Conservation (phyloP, 1,140 invertebrate species). For the Chlorops oryzae region DNA sequence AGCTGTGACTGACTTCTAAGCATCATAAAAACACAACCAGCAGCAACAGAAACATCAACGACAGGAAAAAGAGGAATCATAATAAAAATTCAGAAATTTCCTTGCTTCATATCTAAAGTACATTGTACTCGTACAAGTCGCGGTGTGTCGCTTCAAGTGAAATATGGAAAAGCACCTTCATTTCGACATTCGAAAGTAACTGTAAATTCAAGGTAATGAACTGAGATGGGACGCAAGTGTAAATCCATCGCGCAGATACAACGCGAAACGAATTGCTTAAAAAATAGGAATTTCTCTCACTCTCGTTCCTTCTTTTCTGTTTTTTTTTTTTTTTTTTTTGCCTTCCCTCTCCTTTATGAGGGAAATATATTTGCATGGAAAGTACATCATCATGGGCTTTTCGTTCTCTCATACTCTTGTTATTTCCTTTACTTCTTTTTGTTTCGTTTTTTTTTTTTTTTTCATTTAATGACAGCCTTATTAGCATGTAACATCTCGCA, state of each 20-base stretch:
- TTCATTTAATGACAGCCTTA: too few species aligned
- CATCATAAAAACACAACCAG: too few species aligned
- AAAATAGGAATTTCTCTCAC: background rate
- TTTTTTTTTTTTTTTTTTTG: background rate
- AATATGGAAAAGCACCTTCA: too few species aligned
- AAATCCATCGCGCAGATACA: background rate
- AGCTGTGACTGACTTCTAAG: too few species aligned
- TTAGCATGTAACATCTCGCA: too few species aligned
- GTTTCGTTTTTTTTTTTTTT: slow-evolving; percentile 6
- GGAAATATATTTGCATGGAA: background rate
- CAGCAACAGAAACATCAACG: too few species aligned
- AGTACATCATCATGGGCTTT: background rate
- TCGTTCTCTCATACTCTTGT: background rate
- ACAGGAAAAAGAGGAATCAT: too few species aligned
- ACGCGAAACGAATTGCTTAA: background rate
- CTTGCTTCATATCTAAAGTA: too few species aligned
- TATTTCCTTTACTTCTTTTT: background rate
- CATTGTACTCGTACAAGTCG: too few species aligned
- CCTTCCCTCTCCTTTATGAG: background rate
- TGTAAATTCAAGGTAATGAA: background rate
- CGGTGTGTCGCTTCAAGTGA: too few species aligned
- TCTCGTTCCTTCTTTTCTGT: background rate
- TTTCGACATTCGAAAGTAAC: background rate
- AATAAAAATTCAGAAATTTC: too few species aligned
- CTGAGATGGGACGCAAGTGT: background rate